Evolutionary conservation across 2,113 vertebrate genomes (phyloP).

Genomic region (Tautogolabrus adspersus): DNA sequence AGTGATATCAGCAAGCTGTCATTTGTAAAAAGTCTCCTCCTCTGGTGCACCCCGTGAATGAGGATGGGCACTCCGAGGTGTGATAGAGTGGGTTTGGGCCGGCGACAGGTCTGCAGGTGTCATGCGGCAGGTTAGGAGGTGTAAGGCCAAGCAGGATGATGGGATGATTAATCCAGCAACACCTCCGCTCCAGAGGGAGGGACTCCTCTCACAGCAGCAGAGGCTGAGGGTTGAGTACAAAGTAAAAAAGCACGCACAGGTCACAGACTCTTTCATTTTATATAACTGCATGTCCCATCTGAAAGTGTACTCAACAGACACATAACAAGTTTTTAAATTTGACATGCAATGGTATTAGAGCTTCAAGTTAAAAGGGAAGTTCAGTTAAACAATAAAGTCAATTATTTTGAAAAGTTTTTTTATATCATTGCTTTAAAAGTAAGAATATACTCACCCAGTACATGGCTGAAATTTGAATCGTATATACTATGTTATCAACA

Average conservation of each 20-base stretch:
- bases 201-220: conserved; percentile 28
- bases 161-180: conserved; percentile 77
- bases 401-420: no score
- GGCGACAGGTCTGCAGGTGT: conserved; percentile 66
- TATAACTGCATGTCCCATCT: not conserved
- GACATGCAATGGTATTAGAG: no score
- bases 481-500: no score
- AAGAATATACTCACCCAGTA: no score
- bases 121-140: conserved; percentile 62
- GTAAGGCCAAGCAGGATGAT: conserved; percentile 60
- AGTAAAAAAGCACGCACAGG: conserved; percentile 17
- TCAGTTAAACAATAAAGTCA: no score
- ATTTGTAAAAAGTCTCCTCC: conserved; percentile 48
- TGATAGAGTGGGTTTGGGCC: conserved; percentile 56
- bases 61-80: conserved; percentile 46
- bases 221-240: conserved; percentile 22
- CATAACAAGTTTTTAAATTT: no score
- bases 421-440: no score
- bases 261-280: not conserved
- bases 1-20: conserved; percentile 36
- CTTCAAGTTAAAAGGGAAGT: no score
- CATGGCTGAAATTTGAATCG: no score
- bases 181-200: conserved; percentile 66
- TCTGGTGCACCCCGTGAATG: conserved; percentile 21
- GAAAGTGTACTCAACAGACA: no score